Conservation (phyloP, 2,888 invertebrate genomes). For the Andrena haemorrhoa region DNA sequence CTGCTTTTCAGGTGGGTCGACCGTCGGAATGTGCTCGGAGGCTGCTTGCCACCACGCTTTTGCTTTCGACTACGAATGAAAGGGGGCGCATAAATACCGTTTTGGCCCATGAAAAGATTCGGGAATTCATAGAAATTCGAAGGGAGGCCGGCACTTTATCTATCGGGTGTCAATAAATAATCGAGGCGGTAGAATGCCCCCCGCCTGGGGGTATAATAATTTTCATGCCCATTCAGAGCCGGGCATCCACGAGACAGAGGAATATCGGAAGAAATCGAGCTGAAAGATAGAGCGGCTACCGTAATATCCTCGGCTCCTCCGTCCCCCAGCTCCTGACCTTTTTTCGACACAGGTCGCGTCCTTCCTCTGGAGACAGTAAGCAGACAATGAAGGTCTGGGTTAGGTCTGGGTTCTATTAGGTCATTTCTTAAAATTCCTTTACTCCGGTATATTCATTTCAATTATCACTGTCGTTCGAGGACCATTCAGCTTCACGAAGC, state of each 20-base stretch:
- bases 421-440: too few relatives aligned
- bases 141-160: constrained; percentile 62
- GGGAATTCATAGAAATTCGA: constrained; percentile 69
- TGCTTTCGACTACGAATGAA: not conserved
- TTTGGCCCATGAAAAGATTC: constrained; percentile 46
- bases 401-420: too few relatives aligned
- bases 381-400: constrained; percentile 23
- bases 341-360: constrained; percentile 16
- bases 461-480: too few relatives aligned
- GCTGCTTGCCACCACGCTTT: constrained; percentile 4
- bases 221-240: constrained; percentile 71
- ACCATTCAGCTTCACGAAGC: too few relatives aligned
- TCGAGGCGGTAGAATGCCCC: constrained; percentile 57
- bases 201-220: constrained; percentile 71
- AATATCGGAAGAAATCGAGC: constrained; percentile 80
- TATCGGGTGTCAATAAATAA: constrained; percentile 73
- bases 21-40: not conserved
- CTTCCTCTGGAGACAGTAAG: constrained; percentile 47
- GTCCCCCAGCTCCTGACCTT: constrained; percentile 18
- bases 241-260: constrained; percentile 71
- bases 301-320: constrained; percentile 72
- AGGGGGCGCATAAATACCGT: constrained; percentile 30
- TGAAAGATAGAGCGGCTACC: constrained; percentile 79
- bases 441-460: too few relatives aligned
- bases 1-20: not conserved